Evolutionary conservation across 2,888 invertebrate genomes (phyloP).

Genomic region (Yponomeuta cagnagella): DNA sequence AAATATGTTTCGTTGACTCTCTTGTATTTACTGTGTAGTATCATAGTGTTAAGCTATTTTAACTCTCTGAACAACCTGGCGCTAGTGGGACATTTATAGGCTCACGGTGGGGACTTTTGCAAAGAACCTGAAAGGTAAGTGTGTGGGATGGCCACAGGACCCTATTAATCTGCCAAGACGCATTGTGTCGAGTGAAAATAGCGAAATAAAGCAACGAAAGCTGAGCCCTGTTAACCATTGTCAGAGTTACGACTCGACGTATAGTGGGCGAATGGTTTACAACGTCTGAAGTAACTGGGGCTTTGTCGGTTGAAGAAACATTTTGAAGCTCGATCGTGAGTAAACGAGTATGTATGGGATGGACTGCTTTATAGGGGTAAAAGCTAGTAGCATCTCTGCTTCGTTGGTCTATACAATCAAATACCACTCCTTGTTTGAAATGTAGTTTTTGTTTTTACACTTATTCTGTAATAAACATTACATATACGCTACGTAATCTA

Average conservation of each 20-base stretch:
- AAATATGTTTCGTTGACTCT: background rate
- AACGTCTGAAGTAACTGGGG: background rate
- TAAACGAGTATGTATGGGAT: background rate
- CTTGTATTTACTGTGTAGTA: too few relatives aligned
- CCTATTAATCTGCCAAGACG: constrained; percentile 51
- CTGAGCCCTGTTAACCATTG: constrained; percentile 28
- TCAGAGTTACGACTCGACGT: constrained; percentile 29
- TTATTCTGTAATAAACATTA: too few relatives aligned
- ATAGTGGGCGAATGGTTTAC: constrained; percentile 35
- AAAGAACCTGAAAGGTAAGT: background rate
- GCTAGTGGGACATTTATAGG: background rate
- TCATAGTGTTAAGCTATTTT: too few relatives aligned
- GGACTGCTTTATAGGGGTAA: too few relatives aligned
- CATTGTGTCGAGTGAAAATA: constrained; percentile 53
- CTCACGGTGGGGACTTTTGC: background rate
- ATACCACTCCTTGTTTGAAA: too few relatives aligned
- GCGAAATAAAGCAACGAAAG: constrained; percentile 35
- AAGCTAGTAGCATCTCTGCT: too few relatives aligned
- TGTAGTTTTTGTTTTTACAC: too few relatives aligned
- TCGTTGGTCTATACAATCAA: too few relatives aligned
- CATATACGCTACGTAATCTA: too few relatives aligned
- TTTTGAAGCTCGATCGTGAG: background rate
- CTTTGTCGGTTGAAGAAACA: background rate
- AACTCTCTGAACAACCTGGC: background rate
- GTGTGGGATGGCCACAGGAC: constrained; percentile 35